A percentile compares a stretch with the other conserved stretches of the same genome.
These are phyloP conservation scores for Lysandra coridon DNA, from an alignment of 2,888 invertebrate species.

Conservation along the genomic window DNA sequence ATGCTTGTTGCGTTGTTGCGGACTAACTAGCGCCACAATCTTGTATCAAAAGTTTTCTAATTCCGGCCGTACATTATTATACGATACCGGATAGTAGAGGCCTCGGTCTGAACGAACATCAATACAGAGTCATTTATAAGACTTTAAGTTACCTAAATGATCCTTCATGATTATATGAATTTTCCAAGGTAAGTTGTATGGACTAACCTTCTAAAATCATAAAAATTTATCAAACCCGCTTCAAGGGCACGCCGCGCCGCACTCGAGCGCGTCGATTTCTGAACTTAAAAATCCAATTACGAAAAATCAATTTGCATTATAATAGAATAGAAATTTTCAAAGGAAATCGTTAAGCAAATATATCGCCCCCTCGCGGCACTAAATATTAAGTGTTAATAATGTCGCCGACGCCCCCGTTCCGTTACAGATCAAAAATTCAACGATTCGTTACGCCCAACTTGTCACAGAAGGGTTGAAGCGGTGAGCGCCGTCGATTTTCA, in stretches of 20 bases:
- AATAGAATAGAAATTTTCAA: conserved; percentile 40
- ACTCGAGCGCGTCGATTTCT: neutral
- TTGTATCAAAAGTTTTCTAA: too few species aligned
- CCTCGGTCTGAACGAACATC: too few species aligned
- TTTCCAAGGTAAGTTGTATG: neutral
- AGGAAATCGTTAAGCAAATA: conserved; percentile 52
- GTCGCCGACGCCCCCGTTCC: conserved; percentile 56
- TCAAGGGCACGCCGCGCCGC: neutral
- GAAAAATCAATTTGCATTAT: conserved; percentile 28
- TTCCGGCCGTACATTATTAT: too few species aligned
- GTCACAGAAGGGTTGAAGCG: conserved; percentile 56
- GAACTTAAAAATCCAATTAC: conserved; percentile 28
- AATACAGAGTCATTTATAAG: too few species aligned
- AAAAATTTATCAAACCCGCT: neutral
- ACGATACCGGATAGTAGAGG: too few species aligned
- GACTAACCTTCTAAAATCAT: neutral
- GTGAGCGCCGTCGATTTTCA: conserved; percentile 51
- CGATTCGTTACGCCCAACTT: conserved; percentile 62
- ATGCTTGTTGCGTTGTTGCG: too few species aligned
- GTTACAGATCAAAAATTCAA: conserved; percentile 67
- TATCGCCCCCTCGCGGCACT: conserved; percentile 54
- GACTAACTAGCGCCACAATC: too few species aligned
- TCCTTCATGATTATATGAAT: too few species aligned
- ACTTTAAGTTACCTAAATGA: too few species aligned
- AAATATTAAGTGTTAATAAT: conserved; percentile 75